Evolutionary conservation across 2,797 vertebrate genomes (phyloP).

Genomic region (Epinephelus malabaricus): DNA sequence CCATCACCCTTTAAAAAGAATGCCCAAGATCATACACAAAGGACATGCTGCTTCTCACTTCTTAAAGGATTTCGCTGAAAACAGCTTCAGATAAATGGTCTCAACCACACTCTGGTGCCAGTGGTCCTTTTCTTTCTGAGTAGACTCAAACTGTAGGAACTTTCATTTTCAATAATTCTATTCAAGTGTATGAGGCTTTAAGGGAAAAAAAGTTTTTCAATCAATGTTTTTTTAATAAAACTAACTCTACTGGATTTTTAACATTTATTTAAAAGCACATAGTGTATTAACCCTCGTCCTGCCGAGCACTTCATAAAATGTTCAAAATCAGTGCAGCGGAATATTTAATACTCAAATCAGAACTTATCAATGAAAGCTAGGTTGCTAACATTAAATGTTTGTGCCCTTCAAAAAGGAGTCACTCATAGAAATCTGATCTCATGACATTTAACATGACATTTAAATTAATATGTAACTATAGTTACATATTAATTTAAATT

Average conservation of each 20-base stretch:
- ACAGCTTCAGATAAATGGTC: constrained; percentile 29
- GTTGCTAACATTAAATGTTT: not conserved
- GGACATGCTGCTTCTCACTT: constrained; percentile 39
- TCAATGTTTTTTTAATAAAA: constrained; percentile 8
- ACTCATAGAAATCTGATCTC: not conserved
- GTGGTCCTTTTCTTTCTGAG: not conserved
- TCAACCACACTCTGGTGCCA: not conserved
- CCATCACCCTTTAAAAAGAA: constrained; percentile 37
- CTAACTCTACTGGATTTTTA: not conserved
- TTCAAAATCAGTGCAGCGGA: not conserved
- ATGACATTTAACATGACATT: too few relatives aligned
- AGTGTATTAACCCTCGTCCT: constrained; percentile 1
- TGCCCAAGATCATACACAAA: constrained; percentile 41
- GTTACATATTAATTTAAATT: not conserved
- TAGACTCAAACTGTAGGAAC: constrained; percentile 16
- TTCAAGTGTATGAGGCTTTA: not conserved
- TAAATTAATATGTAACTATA: too few relatives aligned
- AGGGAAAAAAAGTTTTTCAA: not conserved
- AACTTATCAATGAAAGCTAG: not conserved
- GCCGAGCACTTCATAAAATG: constrained; percentile 8
- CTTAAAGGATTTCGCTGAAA: constrained; percentile 22
- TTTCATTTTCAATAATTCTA: constrained; percentile 19
- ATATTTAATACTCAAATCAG: not conserved
- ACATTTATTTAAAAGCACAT: not conserved
- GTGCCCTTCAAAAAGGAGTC: not conserved